phyloP scores from a whole-genome alignment of 2,888 invertebrate species.

The Lithophane leautieri region DNA sequence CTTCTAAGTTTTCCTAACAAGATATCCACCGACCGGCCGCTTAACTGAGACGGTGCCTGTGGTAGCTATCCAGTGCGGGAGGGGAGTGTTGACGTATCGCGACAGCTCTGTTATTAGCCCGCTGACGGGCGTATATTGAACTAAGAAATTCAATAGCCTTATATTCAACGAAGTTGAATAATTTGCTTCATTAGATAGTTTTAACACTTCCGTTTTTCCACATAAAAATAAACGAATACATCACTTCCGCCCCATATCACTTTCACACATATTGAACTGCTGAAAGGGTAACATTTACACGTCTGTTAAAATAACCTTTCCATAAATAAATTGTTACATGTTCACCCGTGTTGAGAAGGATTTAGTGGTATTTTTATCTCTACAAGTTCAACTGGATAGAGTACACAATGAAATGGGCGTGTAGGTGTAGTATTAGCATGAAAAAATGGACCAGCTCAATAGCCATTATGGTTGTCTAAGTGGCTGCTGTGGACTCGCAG shows the following conservation, averaged over 20 bases:
- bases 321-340: slow-evolving; percentile 50
- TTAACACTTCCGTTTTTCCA: slow-evolving; percentile 8
- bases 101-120: neutral
- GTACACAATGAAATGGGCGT: neutral
- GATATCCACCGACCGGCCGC: neutral
- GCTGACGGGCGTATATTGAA: neutral
- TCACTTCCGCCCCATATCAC: slow-evolving; percentile 54
- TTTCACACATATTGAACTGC: slow-evolving; percentile 35
- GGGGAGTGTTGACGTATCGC: no score
- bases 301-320: slow-evolving; percentile 46
- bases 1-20: neutral
- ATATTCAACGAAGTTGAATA: neutral
- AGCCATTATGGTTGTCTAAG: neutral
- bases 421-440: neutral
- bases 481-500: neutral
- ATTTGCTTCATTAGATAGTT: slow-evolving; percentile 7
- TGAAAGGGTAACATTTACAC: slow-evolving; percentile 53
- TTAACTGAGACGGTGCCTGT: neutral
- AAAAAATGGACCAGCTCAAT: neutral
- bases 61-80: neutral
- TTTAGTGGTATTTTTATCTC: slow-evolving; percentile 19
- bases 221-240: slow-evolving; percentile 36
- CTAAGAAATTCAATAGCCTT: no score
- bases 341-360: slow-evolving; percentile 31
- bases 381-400: slow-evolving; percentile 15